Conservation (phyloP, 2,113 vertebrate species). For the Menidia beryllina region DNA sequence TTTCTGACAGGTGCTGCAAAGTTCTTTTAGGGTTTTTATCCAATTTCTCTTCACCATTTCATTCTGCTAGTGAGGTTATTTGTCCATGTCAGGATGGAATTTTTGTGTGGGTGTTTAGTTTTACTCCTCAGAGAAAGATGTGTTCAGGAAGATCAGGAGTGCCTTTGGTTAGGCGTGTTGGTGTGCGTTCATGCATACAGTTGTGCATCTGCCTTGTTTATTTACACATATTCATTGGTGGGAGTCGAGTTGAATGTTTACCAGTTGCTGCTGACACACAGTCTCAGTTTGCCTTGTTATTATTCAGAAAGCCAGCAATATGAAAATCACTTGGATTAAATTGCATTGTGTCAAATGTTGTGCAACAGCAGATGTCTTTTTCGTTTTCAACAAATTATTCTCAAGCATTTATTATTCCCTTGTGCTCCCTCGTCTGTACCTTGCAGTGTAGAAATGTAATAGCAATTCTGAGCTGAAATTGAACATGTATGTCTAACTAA, state of each 20-base stretch:
- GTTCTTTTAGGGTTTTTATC: constrained; percentile 57
- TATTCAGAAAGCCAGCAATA: not conserved
- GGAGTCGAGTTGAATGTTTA: constrained; percentile 17
- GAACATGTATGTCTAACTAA: constrained; percentile 43
- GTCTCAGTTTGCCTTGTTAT: not conserved
- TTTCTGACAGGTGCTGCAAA: constrained; percentile 43
- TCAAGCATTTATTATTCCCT: constrained; percentile 31
- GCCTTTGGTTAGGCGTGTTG: constrained; percentile 54
- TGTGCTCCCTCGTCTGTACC: constrained; percentile 9
- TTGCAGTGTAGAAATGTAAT: constrained; percentile 20
- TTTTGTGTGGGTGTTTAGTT: constrained; percentile 47
- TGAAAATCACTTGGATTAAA: not conserved
- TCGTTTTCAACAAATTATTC: constrained; percentile 23
- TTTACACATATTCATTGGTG: constrained; percentile 28
- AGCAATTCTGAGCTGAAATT: constrained; percentile 24
- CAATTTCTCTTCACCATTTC: constrained; percentile 54
- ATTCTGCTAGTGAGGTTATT: constrained; percentile 62
- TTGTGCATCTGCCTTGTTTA: not conserved
- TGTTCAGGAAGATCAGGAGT: constrained; percentile 45
- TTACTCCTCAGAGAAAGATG: constrained; percentile 29
- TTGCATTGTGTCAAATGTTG: constrained; percentile 18
- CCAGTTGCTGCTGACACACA: not conserved
- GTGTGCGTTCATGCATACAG: not conserved
- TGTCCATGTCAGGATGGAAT: constrained; percentile 56
- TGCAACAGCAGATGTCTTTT: constrained; percentile 18